Evolutionary conservation across 2,888 invertebrate genomes (phyloP), one percentile per base, ranked within the genome.

Genomic region (Eulithis testata): DNA sequence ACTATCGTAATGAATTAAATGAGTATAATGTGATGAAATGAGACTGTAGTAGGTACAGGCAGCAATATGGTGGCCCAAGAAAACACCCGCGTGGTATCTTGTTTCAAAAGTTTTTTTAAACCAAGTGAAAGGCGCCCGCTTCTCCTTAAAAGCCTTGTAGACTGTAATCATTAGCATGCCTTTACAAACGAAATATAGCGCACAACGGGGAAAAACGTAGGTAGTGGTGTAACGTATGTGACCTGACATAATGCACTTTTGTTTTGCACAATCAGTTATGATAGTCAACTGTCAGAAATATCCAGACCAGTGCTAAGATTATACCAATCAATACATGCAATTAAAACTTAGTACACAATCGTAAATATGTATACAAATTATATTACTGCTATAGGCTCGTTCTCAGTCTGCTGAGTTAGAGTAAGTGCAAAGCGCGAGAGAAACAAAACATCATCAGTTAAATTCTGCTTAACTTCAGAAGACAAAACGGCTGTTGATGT

Each of bases 121-220:
- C 77, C 83, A 77, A 84, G 90, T 88, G 89, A 90, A 91, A 90
- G 89, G 90, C 84, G 79, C 83, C 84, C 85, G 85, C 84, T 83
- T 87, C 88, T 87, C 86, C 86, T 87, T 90, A 86, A 90, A 89
- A 89, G 87, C 87, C 87, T 87, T 89, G 88, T 90, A 80, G 86
- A 81, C 82, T 82, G 82, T 86, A 80, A 83, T 88, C 78, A 86
- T 90, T 90, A 89, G 85, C 88, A 76, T 79, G 71, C 80, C 81
- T 84, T 81, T 80, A 82, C 77, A 82, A 77, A 80, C 75, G 78
- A 77, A 80, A 82, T 82, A 81, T 79, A 81, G 79, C 79, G 74
- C 76, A 83, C 79, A 83, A 80, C 77, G 80, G 75, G 79, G 83
- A 82, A 78, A 83, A 76, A 76, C 52, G 12, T 50, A 11, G 27